These are phyloP conservation scores for Naso thynnoides DNA, from an alignment of 2,797 vertebrate genomes.

Conservation along the genomic window DNA sequence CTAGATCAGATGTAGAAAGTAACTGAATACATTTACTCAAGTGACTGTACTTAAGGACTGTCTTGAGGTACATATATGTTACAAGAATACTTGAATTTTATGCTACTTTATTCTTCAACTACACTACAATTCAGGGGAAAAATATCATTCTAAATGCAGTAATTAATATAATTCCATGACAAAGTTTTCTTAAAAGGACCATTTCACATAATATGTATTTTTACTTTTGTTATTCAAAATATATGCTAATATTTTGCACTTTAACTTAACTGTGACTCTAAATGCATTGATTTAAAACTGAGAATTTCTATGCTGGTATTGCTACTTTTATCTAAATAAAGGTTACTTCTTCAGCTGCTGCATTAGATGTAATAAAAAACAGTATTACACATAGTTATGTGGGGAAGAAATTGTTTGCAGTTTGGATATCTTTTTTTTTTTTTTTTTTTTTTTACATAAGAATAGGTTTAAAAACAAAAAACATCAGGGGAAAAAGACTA, in stretches of 20 bases:
- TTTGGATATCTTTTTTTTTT: no score
- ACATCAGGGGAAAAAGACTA: fast-evolving
- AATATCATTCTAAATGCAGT: no score
- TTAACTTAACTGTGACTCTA: not conserved
- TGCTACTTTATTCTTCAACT: not conserved
- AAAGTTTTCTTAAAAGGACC: not conserved
- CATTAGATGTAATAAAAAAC: not conserved
- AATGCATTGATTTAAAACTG: not conserved
- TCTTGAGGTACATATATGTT: not conserved
- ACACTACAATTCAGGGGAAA: not conserved
- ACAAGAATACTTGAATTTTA: not conserved
- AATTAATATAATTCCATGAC: no score
- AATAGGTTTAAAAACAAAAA: not conserved
- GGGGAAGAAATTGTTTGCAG: not conserved
- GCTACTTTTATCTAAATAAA: not conserved
- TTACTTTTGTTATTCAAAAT: not conserved
- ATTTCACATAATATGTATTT: not conserved
- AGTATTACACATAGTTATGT: not conserved
- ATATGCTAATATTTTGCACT: not conserved
- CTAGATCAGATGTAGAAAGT: not conserved
- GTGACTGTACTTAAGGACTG: not conserved
- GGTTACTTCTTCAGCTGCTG: not conserved
- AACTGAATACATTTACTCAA: not conserved
- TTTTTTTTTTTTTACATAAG: no score
- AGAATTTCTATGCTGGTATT: not conserved